Evolutionary conservation across 2,888 invertebrate genomes (phyloP), one percentile per base, ranked within the genome.

Genomic region (Andrena bucephala): DNA sequence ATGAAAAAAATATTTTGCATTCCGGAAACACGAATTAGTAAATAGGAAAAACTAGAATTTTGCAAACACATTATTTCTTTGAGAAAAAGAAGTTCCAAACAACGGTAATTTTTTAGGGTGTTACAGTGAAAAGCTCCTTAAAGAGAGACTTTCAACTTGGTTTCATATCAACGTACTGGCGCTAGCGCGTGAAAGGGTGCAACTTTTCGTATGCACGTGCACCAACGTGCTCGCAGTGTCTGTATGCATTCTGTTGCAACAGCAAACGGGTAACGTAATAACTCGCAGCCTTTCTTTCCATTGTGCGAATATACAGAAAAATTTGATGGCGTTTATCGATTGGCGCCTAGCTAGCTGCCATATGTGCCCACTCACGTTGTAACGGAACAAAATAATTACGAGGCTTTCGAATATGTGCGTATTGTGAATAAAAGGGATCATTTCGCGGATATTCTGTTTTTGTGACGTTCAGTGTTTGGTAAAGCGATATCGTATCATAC

Each of bases 181-280:
- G 10, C 24, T 62, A 27, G n/a, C 54, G 29, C 68, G 50, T 8
- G 52, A 57, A 57, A 24, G 54, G 65, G 52, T 54, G 52, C 48
- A 70, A 24, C 54, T 62, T 63, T 67, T 68, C 67, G 33, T 50
- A 33, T 67, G 65, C 54, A 60, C 81, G 74, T 50, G 67, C 65
- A 80, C 50, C 68, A 63, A 10, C 60, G n/a, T 67, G 71, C 59
- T 65, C 57, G 75, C 66, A 57, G 29, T 33, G 54, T 60, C 52
- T 48, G 48, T 50, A 67, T 50, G 74, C 66, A 8, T 62, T 69
- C 67, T 85, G 85, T 84, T 75, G 85, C 82, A 86, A 86, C 69
- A 76, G 10, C 57, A 27, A 42, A 75, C 69, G n/a, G 62, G 60
- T 72, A 72, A 73, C 77, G 74, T 77, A 77, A 82, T 80, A 77